Percentiles rank a stretch among this genome's conserved stretches.
Evolutionary conservation across 2,888 invertebrate species (phyloP).

Genomic region (Hypercompe scribonia): DNA sequence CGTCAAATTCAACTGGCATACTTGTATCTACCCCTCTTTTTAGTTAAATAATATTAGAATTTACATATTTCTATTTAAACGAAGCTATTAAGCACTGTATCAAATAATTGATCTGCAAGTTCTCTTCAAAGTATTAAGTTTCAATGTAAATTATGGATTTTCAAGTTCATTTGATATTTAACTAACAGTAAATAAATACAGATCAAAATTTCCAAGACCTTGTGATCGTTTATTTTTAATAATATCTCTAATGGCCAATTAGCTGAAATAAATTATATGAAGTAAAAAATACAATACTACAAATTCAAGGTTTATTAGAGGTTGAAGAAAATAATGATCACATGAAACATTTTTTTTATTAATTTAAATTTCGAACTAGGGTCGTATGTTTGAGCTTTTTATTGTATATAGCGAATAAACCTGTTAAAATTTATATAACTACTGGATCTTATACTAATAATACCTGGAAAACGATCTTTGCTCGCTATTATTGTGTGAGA

Average conservation of each 20-base stretch:
- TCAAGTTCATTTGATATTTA: conserved; percentile 1
- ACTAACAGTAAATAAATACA: conserved; percentile 12
- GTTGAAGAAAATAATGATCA: too few relatives aligned
- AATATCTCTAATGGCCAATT: not conserved
- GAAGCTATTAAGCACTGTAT: conserved; percentile 37
- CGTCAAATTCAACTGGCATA: not conserved
- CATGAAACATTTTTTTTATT: too few relatives aligned
- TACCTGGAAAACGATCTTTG: too few relatives aligned
- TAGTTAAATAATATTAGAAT: too few relatives aligned
- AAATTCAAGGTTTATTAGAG: too few relatives aligned
- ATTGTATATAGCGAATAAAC: too few relatives aligned
- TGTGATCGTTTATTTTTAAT: not conserved
- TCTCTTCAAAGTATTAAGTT: conserved; percentile 23
- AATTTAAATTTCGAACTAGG: too few relatives aligned
- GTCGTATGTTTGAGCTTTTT: too few relatives aligned
- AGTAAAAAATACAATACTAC: not conserved
- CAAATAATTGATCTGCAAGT: conserved; percentile 36
- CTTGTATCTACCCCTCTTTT: conserved; percentile 13
- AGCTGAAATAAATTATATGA: not conserved
- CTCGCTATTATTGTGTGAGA: too few relatives aligned
- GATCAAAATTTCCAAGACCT: conserved; percentile 1
- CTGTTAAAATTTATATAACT: too few relatives aligned
- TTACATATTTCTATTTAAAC: conserved; percentile 23
- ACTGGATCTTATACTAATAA: too few relatives aligned
- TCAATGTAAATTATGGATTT: conserved; percentile 27